Conservation (phyloP, 2,797 vertebrate species). For the Falco cherrug region DNA sequence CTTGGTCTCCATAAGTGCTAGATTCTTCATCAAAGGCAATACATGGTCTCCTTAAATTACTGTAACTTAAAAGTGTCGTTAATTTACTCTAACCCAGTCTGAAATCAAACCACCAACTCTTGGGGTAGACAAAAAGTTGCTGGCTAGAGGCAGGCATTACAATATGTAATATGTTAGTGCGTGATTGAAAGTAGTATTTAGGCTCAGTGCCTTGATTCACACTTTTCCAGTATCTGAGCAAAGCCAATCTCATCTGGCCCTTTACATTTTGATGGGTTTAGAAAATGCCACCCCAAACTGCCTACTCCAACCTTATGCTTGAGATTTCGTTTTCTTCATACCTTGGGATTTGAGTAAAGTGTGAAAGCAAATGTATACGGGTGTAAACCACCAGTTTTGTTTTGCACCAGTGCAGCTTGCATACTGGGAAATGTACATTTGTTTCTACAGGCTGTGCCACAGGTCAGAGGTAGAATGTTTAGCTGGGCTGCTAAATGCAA, state of each 20-base stretch:
- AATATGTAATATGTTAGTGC: background rate
- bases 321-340: too few relatives aligned
- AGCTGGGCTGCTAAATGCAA: background rate
- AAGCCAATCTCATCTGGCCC: background rate
- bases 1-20: background rate
- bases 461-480: background rate
- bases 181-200: background rate
- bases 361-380: background rate
- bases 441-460: background rate
- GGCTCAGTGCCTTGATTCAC: background rate
- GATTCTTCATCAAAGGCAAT: background rate
- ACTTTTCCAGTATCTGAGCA: background rate
- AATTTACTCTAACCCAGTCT: background rate
- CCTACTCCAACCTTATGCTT: background rate
- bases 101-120: background rate
- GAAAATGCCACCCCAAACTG: background rate
- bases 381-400: background rate
- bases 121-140: background rate
- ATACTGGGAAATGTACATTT: background rate
- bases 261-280: background rate
- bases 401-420: background rate
- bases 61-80: background rate
- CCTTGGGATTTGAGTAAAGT: background rate
- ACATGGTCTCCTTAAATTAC: background rate
- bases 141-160: background rate